A percentile compares a stretch with the other conserved stretches of the same genome.
Evolutionary conservation across 1,140 invertebrate species (phyloP).

Genomic region (Drosophila lacertosa): DNA sequence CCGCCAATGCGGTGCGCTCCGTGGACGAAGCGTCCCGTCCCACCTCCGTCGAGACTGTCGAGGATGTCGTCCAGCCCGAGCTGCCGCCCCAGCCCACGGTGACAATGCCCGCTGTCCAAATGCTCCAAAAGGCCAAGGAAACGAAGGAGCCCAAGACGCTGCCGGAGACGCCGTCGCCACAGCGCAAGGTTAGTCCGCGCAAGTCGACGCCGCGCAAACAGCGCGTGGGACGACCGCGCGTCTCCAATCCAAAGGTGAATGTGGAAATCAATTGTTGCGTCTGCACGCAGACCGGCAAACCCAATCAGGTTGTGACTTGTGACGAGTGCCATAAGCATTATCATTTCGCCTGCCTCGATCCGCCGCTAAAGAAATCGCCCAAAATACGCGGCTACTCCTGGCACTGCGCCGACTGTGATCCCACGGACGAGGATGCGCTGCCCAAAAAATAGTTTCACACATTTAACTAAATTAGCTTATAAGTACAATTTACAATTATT

Average conservation of each 20-base stretch:
- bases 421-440: slow-evolving; percentile 86
- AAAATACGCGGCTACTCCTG: slow-evolving; percentile 97
- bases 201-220: slow-evolving; percentile 68
- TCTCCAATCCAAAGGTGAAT: slow-evolving; percentile 47
- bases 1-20: slow-evolving; percentile 80
- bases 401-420: slow-evolving; percentile 98
- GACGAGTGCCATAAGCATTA: slow-evolving; percentile 96
- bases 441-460: slow-evolving; percentile 31
- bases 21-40: slow-evolving; percentile 79
- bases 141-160: slow-evolving; percentile 20
- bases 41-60: slow-evolving; percentile 81
- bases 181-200: slow-evolving; percentile 63
- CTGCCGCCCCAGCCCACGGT: slow-evolving; percentile 2
- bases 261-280: slow-evolving; percentile 71
- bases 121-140: slow-evolving; percentile 36
- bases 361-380: slow-evolving; percentile 96
- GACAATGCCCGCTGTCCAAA: background rate
- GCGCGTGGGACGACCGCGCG: slow-evolving; percentile 55
- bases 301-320: slow-evolving; percentile 87
- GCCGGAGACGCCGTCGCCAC: slow-evolving; percentile 27
- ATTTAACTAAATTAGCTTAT: slow-evolving; percentile 5
- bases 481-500: slow-evolving; percentile 11
- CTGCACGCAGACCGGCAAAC: slow-evolving; percentile 65
- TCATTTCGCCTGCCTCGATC: slow-evolving; percentile 96
- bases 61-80: slow-evolving; percentile 57